phyloP scores from a whole-genome alignment of 1,140 invertebrate genomes.

The Zaprionus gabonicus region DNA sequence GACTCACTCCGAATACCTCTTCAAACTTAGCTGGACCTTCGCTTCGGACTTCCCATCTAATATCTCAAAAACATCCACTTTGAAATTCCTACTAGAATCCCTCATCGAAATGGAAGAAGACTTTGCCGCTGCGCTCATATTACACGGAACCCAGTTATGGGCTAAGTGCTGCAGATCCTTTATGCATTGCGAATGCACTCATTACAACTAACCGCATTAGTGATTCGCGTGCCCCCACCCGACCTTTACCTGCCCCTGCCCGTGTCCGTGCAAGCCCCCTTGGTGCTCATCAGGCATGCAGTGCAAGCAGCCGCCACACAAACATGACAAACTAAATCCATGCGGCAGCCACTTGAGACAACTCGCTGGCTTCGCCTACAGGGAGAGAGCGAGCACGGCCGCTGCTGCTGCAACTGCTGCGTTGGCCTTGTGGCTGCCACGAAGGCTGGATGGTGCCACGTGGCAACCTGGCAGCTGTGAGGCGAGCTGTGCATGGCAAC shows the following conservation, averaged over 20 bases:
- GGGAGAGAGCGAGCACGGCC: constrained; percentile 10
- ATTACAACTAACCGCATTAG: constrained; percentile 51
- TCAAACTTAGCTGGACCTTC: neutral
- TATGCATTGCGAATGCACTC: constrained; percentile 47
- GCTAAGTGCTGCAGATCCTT: constrained; percentile 43
- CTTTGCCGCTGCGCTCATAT: neutral
- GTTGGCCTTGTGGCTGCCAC: constrained; percentile 50
- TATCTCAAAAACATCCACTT: neutral
- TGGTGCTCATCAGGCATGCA: constrained; percentile 15
- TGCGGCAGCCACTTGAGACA: constrained; percentile 38
- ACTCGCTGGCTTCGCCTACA: constrained; percentile 10
- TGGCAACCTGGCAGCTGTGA: constrained; percentile 62
- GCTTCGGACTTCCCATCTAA: neutral
- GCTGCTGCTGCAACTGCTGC: neutral
- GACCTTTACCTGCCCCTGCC: neutral
- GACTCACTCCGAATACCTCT: neutral
- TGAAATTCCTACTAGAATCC: neutral
- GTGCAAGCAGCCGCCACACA: constrained; percentile 6
- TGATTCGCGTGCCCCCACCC: constrained; percentile 7
- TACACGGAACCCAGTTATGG: constrained; percentile 15
- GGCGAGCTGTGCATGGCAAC: constrained; percentile 70
- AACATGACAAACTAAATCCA: constrained; percentile 36
- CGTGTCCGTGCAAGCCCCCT: neutral
- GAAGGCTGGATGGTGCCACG: constrained; percentile 31
- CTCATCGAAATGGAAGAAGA: neutral